These are phyloP conservation scores for Melozone crissalis DNA, from an alignment of 2,113 vertebrate genomes.

Conservation along the genomic window DNA sequence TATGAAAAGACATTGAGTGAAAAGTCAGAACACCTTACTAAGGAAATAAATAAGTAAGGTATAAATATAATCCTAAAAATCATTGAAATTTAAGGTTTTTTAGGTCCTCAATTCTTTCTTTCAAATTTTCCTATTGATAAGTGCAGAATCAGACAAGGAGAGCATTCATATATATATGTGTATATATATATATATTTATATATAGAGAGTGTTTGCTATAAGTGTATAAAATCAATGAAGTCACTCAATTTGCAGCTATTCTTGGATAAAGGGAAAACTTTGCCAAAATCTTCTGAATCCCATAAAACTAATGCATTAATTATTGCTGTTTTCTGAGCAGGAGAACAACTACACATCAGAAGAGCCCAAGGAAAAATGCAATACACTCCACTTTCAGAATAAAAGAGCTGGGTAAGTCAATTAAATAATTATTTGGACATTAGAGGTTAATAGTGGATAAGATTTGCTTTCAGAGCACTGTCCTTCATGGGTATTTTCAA, in stretches of 20 bases:
- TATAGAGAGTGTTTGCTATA: background rate
- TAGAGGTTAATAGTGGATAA: background rate
- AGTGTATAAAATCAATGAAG: background rate
- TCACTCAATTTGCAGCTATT: background rate
- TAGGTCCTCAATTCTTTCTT: background rate
- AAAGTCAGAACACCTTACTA: background rate
- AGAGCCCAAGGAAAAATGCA: background rate
- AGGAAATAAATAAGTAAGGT: background rate
- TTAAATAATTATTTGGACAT: background rate
- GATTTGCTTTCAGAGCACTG: background rate
- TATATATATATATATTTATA: background rate
- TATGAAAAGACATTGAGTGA: rapidly evolving
- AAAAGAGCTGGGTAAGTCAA: background rate
- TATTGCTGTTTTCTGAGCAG: background rate
- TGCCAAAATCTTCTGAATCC: background rate
- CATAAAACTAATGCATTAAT: background rate
- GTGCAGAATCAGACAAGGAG: background rate
- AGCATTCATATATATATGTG: background rate
- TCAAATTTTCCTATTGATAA: background rate
- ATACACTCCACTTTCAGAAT: background rate
- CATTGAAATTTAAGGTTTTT: background rate
- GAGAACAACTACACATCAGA: background rate
- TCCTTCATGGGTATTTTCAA: background rate
- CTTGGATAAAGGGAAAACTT: background rate
- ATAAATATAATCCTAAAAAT: background rate